Conservation (phyloP, 2,113 vertebrate genomes). For the Cygnus buccinator region DNA sequence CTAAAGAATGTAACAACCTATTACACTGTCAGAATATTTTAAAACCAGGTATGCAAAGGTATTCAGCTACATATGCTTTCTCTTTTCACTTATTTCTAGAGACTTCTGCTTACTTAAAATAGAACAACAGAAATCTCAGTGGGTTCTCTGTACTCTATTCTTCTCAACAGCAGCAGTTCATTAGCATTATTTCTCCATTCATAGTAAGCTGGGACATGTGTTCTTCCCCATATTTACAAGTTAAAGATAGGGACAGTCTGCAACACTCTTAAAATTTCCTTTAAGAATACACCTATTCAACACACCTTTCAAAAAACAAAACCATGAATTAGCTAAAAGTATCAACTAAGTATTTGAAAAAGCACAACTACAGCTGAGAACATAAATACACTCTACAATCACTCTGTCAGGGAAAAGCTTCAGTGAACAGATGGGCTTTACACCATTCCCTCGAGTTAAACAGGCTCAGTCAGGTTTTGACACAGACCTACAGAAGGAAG, state of each 20-base stretch:
- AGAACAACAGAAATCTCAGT: neutral
- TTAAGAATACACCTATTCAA: neutral
- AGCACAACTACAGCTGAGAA: slow-evolving; percentile 35
- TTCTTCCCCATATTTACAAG: neutral
- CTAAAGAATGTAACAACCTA: neutral
- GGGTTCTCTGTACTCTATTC: neutral
- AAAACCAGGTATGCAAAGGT: neutral
- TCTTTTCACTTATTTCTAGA: neutral
- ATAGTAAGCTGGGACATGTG: neutral
- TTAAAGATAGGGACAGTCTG: neutral
- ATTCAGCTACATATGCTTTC: neutral
- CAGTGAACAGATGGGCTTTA: slow-evolving; percentile 72
- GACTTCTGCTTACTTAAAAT: neutral
- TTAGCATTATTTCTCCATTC: neutral
- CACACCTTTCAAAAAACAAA: neutral
- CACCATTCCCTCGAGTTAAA: slow-evolving; percentile 61
- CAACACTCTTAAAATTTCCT: neutral
- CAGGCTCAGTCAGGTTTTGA: slow-evolving; percentile 69
- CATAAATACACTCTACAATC: slow-evolving; percentile 44
- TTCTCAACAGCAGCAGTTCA: neutral
- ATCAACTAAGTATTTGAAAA: slow-evolving; percentile 45
- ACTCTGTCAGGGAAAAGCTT: slow-evolving; percentile 49
- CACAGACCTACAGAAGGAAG: slow-evolving; percentile 44
- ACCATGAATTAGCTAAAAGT: neutral
- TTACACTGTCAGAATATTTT: neutral